Evolutionary conservation across 2,888 invertebrate species (phyloP), one percentile per base, ranked within the genome.

Genomic region (Matsumyia berberina): DNA sequence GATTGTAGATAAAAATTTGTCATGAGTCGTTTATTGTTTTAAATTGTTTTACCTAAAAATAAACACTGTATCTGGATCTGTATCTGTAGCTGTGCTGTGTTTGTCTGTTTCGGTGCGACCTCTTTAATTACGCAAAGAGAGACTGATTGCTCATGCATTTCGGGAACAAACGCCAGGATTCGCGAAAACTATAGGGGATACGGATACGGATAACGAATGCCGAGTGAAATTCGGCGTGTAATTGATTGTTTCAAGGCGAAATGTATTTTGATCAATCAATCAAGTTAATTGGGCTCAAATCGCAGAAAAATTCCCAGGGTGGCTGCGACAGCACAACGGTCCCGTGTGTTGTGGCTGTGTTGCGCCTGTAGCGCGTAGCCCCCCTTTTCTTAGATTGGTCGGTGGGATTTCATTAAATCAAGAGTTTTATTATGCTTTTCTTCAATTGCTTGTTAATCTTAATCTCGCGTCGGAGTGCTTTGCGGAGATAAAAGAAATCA

Each of bases 11-110:
- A 85, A 46, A 80, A 85, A 85, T 85, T 85, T 85, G 85, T 85
- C 85, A 85, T 76, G 85, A 85, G 74, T 76, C 80, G 85, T 85
- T 85, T 80, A 85, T 85, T 85, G 79, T 76, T 70, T 80, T 72
- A 74, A 85, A 85, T 78, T 85, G 80, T 66, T 70, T n/a, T 70
- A 33, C 70, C 70, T 76, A 83, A 83, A 73, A 78, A 73, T 66
- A 78, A 69, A 78, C 53, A 42, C 58, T 12, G 55, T 29, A 44
- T 12, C 12, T 44, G 17, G 51, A 55, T 60, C 51, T 53, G 77
- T 57, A 46, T 5, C 2, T 7, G 31, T 17, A 35, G 4, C n/a
- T 8, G 60, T 33, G 9, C 15, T 19, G n/a, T n/a, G n/a, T n/a
- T n/a, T n/a, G n/a, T n/a, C 0, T 53, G 72, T 42, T 12, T 17